Conservation (phyloP, 2,797 vertebrate species). For the Tinamus major region DNA sequence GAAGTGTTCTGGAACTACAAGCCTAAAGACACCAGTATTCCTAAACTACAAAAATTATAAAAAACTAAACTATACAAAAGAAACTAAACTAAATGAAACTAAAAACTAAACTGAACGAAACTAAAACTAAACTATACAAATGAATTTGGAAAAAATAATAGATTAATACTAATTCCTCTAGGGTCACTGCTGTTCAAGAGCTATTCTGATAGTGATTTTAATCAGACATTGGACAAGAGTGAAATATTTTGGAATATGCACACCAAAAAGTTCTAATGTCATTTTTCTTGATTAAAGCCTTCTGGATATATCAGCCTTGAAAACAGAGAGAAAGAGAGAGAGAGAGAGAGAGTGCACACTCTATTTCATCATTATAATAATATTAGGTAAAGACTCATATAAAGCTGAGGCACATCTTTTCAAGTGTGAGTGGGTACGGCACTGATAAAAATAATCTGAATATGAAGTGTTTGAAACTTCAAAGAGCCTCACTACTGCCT, state of each 20-base stretch:
- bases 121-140: background rate
- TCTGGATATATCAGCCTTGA: slow-evolving; percentile 24
- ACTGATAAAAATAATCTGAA: slow-evolving; percentile 67
- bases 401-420: slow-evolving; percentile 33
- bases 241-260: background rate
- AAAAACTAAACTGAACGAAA: no score
- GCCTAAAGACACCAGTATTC: background rate
- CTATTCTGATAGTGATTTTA: background rate
- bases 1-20: slow-evolving; percentile 7
- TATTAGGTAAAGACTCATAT: slow-evolving; percentile 41
- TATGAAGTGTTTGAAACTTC: slow-evolving; percentile 58
- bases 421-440: slow-evolving; percentile 29
- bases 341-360: background rate
- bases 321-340: slow-evolving; percentile 1
- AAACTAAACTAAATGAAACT: background rate
- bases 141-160: background rate
- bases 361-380: slow-evolving; percentile 51
- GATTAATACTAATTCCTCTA: background rate
- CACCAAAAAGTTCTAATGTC: background rate
- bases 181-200: background rate
- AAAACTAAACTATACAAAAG: background rate
- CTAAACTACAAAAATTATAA: background rate
- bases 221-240: slow-evolving; percentile 7
- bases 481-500: slow-evolving; percentile 32
- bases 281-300: slow-evolving; percentile 37